Base-by-base conservation (phyloP, 1,140 invertebrate species). In the Caenorhabditis brenneri region DNA sequence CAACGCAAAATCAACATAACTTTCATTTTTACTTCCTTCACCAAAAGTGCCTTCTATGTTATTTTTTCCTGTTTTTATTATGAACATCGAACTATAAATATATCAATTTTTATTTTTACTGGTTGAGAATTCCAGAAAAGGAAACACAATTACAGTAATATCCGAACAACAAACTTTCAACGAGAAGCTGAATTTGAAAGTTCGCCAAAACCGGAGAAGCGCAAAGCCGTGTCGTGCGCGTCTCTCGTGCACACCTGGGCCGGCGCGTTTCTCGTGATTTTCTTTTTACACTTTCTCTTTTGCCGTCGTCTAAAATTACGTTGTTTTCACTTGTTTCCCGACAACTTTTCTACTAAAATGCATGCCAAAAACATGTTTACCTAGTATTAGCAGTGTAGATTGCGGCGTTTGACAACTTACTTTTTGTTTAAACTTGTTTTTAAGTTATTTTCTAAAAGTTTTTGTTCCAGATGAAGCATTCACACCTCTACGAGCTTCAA, bases 401-500 rank as follows among this genome's bases (percentile, higher is more conserved):
- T 74, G 65, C 65, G 33, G 65, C 19, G 24, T 74, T 36, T 65
- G 33, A 2, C 2, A 27, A 65, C 65, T 74, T 42, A 16, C 1
- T 3, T 46, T 12, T 4, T 51, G 7, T 51, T 51, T n/a, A 51
- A 7, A 16, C n/a, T 7, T 12, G 27, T 55, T 55, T 55, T 10
- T 55, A 27, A 27, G 10, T 55, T 24, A 27, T 22, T 27, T 10
- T 22, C 4, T 9, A 24, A 12, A 10, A 5, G 9, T 9, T 55
- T 46, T 46, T 24, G 0, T 24, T 74, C 2, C 65, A 74, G 65
- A 74, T 74, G 65, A 74, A 74, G n/a, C 65, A 74, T 24, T 89
- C 88, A 0, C 83, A 84, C 42, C 85, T 89, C 9, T 88, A 84
- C 79, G 88, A 88, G 42, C 74, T 88, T 16, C 88, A 88, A 74